Base-by-base conservation (phyloP, 1,140 invertebrate genomes). In the Drosophila trapezifrons region DNA sequence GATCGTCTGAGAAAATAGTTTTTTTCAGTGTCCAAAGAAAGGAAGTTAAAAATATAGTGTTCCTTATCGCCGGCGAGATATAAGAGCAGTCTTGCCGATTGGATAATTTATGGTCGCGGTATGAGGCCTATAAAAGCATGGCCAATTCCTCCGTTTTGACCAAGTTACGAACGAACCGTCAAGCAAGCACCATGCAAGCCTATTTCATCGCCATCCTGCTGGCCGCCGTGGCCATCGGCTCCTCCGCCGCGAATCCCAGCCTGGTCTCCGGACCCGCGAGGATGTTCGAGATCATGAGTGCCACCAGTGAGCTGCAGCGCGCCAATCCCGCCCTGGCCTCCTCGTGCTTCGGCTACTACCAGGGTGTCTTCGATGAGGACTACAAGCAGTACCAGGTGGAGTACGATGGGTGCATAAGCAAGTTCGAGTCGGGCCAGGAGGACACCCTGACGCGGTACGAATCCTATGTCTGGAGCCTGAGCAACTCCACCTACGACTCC, bases 201-300 rank as follows among this genome's bases (percentile, higher is more conserved):
- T 15, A 38, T n/a, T 20, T 15, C 37, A 29, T 35, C 18, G 40
- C 75, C 47, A 15, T 58, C 29, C 49, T 79, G 10, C 25, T 87
- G 32, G 59, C 76, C 64, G 54, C 58, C 10, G 20, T 82, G 56
- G 49, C 55, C 8, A 35, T 47, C 9, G 55, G 63, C 47, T 46
- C 12, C 12, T 22, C n/a, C 35, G 27, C 37, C 15, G 76, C 79
- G 0, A 51, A 22, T 49, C 55, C 83, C n/a, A 37, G 8, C 29
- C 51, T 46, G 1, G 2, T 69, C 0, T n/a, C 59, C 5, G 79
- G 75, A 2, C 78, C 71, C 37, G 66, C 79, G 10, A 76, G 65
- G 45, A 74, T 86, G 18, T n/a, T 80, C 15, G 32, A 80, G 46
- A 40, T 78, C 5, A 89, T 87, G 84, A 75, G 67, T 18, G 67